Evolutionary conservation across 2,888 invertebrate genomes (phyloP), one percentile per base, ranked within the genome.

Genomic region (Proisotoma minuta): DNA sequence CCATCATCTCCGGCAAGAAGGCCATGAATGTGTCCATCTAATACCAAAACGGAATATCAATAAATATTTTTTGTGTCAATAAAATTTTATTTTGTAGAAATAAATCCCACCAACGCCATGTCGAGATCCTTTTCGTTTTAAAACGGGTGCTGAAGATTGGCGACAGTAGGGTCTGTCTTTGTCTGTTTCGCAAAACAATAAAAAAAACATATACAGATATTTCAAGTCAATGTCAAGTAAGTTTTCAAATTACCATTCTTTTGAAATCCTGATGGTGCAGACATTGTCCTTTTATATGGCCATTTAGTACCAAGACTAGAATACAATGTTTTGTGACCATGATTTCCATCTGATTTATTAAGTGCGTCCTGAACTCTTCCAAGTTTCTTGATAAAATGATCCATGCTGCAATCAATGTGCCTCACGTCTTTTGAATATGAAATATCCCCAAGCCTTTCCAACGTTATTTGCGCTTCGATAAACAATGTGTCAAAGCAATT

Each of bases 401-500:
- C 95, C 71, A 89, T 89, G 76, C 88, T 89, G 59, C 88, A 83
- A 76, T 95, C 94, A 20, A 89, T 88, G 80, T 92, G 91, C 63
- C 89, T 84, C 65, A 96, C 81, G 80, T 97, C 97, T 79, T 91
- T 84, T 53, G 91, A 81, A 76, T 87, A 89, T 0, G 88, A 82
- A 65, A 92, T 85, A 74, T 96, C 95, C 2, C 92, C 89, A 22
- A 84, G 82, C 79, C 87, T 89, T 76, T 91, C 91, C 69, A 91
- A 81, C 77, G 86, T 89, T 39, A 99, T 87, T 81, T 99, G 98
- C 0, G 97, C 94, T 79, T 99, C 99, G 28, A 99, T 80, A 75
- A 95, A 92, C 3, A 99, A 80, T 0, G 95, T 89, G 77, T 99
- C 98, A 77, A 99, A 98, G 59, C 94, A 85, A 77, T 93, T 92